Percentiles rank a stretch among this genome's conserved stretches.
Evolutionary conservation across 35 echinoderm and acorn worm genomes (phyloP).

Genomic region (Apostichopus californicus): DNA sequence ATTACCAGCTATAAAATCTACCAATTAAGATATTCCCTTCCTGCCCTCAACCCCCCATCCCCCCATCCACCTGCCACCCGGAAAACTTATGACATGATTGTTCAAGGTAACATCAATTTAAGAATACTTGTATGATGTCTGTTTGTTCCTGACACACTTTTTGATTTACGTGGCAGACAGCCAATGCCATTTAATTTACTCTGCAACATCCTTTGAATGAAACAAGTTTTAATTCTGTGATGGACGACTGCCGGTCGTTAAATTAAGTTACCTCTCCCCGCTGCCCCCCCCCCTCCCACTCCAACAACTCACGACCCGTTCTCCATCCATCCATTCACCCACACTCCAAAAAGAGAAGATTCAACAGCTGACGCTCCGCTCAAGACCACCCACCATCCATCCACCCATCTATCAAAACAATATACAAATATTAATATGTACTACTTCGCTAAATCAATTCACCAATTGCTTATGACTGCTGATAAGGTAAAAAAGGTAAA

Average conservation of each 20-base stretch:
- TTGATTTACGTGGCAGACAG: not conserved
- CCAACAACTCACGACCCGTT: not conserved
- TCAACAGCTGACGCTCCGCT: not conserved
- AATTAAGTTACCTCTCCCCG: not conserved
- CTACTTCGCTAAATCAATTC: too few relatives aligned
- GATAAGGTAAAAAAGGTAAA: slow-evolving; percentile 63
- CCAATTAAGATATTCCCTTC: too few relatives aligned
- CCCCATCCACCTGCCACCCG: too few relatives aligned
- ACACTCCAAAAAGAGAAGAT: not conserved
- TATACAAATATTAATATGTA: not conserved
- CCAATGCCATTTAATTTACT: not conserved
- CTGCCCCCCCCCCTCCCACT: too few relatives aligned
- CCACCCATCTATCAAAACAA: not conserved
- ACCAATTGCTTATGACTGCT: too few relatives aligned
- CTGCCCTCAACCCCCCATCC: too few relatives aligned
- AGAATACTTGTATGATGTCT: not conserved
- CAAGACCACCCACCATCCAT: not conserved
- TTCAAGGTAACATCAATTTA: not conserved
- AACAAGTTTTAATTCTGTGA: too few relatives aligned
- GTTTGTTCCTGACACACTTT: not conserved
- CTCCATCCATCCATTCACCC: too few relatives aligned
- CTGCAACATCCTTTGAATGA: too few relatives aligned
- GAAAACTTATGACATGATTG: too few relatives aligned
- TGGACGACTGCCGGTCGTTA: too few relatives aligned
- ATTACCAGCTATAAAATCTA: too few relatives aligned